These are phyloP conservation scores for Papilio protenor DNA, from an alignment of 2,888 invertebrate genomes.

Conservation along the genomic window DNA sequence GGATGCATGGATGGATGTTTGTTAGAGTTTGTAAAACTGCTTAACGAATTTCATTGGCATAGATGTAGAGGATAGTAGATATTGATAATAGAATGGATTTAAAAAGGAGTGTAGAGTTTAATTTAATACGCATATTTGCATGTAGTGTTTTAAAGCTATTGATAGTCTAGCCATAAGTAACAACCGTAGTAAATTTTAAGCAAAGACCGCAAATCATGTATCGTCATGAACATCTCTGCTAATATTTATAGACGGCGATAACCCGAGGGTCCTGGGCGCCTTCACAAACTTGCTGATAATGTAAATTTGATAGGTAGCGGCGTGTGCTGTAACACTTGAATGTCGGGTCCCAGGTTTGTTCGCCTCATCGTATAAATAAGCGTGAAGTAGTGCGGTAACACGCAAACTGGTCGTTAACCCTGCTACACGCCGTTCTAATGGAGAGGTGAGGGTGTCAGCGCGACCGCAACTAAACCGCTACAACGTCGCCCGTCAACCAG, in stretches of 20 bases:
- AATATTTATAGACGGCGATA: constrained; percentile 33
- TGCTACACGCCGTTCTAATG: constrained; percentile 72
- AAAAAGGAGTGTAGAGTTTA: no score
- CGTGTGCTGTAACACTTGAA: constrained; percentile 69
- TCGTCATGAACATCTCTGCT: constrained; percentile 34
- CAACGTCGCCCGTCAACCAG: constrained; percentile 63
- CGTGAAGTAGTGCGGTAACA: constrained; percentile 75
- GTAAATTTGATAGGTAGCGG: constrained; percentile 79
- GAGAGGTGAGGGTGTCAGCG: constrained; percentile 75
- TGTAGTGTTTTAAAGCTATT: not conserved
- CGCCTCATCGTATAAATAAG: constrained; percentile 79
- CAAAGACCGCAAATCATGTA: constrained; percentile 34
- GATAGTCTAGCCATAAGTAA: not conserved
- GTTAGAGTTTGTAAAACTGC: no score
- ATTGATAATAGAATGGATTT: no score
- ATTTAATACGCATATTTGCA: no score
- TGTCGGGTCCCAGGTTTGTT: constrained; percentile 69
- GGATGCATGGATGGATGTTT: no score
- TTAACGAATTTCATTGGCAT: no score
- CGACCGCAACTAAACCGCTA: constrained; percentile 70
- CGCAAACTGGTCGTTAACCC: constrained; percentile 81
- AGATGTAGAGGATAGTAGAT: not conserved
- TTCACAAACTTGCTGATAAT: constrained; percentile 64
- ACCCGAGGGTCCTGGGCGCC: constrained; percentile 36
- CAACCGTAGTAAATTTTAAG: not conserved